These are phyloP conservation scores for Ficedula albicollis DNA, from an alignment of 2,797 vertebrate species.

Conservation along the genomic window DNA sequence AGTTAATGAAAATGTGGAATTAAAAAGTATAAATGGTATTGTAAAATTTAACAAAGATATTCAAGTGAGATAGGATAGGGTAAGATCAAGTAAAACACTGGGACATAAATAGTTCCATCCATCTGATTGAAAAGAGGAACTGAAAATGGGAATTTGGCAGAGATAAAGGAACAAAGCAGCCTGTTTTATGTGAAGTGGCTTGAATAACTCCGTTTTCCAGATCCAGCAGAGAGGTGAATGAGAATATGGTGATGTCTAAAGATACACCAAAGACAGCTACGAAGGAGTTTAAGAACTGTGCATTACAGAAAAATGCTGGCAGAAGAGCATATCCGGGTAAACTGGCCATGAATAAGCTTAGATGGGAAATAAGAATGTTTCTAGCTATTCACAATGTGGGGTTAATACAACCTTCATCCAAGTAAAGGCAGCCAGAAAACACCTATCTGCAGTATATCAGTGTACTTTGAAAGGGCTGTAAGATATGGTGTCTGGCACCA, in stretches of 20 bases:
- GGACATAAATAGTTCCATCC: neutral
- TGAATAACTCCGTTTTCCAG: too few species aligned
- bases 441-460: neutral
- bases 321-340: neutral
- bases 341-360: neutral
- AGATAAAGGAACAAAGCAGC: neutral
- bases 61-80: neutral
- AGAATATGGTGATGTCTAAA: too few species aligned
- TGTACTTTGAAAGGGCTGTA: neutral
- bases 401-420: neutral
- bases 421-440: neutral
- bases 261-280: neutral
- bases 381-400: rapidly evolving
- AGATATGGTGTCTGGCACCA: neutral
- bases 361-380: neutral
- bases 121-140: neutral
- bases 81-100: neutral
- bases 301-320: neutral
- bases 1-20: neutral
- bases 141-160: neutral
- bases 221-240: too few species aligned
- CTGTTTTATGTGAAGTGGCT: neutral
- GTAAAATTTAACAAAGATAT: neutral
- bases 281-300: neutral
- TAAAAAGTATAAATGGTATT: neutral